Percentiles rank a stretch among this genome's conserved stretches.
These are phyloP conservation scores for Agonopterix alstromeriana DNA, from an alignment of 2,888 invertebrate species.

Conservation along the genomic window DNA sequence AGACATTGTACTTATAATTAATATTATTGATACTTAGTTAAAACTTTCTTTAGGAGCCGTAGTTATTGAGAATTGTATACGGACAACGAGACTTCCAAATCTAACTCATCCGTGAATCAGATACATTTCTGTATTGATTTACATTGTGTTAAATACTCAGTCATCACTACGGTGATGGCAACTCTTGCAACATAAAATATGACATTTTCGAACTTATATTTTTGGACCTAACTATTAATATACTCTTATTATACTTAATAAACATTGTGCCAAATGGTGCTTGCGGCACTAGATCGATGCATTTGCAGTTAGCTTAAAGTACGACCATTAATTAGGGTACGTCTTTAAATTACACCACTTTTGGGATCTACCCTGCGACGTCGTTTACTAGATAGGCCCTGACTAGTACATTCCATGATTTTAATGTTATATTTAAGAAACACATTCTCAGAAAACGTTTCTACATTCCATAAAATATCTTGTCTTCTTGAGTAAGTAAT, in stretches of 20 bases:
- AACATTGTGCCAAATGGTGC: conserved; percentile 27
- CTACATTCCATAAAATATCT: neutral
- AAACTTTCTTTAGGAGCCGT: neutral
- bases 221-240: conserved; percentile 5
- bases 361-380: too few relatives aligned
- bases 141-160: conserved; percentile 7
- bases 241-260: conserved; percentile 7
- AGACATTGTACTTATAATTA: conserved; percentile 4
- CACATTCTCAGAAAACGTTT: neutral
- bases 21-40: neutral
- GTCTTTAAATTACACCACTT: too few relatives aligned
- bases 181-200: conserved; percentile 2
- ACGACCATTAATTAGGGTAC: conserved; percentile 6
- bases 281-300: conserved; percentile 15
- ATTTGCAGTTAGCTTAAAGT: conserved; percentile 16
- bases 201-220: conserved; percentile 6
- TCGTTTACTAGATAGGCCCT: too few relatives aligned
- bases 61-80: conserved; percentile 37
- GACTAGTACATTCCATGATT: neutral
- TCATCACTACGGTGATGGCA: neutral
- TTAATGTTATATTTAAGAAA: conserved; percentile 1
- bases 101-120: conserved; percentile 11
- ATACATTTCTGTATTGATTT: conserved; percentile 1
- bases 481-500: neutral
- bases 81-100: conserved; percentile 44